Evolutionary conservation across 2,888 invertebrate species (phyloP).

Genomic region (Watsonalla cultraria): DNA sequence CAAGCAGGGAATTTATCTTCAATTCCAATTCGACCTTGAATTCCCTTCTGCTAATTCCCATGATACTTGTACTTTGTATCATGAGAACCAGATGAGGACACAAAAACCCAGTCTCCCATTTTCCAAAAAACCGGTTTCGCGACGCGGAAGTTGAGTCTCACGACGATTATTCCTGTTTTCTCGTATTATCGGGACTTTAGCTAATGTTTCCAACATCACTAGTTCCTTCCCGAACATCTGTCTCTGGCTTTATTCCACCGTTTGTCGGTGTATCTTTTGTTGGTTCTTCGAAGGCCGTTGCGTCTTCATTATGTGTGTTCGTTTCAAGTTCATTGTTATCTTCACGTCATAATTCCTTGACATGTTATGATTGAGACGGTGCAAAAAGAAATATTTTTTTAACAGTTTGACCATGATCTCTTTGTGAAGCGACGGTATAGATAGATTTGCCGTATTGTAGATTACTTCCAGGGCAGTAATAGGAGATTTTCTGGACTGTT

Average conservation of each 20-base stretch:
- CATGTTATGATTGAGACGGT: slow-evolving; percentile 22
- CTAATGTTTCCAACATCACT: slow-evolving; percentile 7
- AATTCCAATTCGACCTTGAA: slow-evolving; percentile 12
- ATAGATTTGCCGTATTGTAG: neutral
- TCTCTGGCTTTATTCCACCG: slow-evolving; percentile 32
- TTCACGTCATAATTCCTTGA: slow-evolving; percentile 19
- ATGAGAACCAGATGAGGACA: slow-evolving; percentile 20
- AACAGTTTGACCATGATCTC: slow-evolving; percentile 6
- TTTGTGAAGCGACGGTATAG: neutral
- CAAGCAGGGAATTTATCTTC: neutral
- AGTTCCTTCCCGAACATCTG: slow-evolving; percentile 39
- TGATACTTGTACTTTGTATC: slow-evolving; percentile 14
- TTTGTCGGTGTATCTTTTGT: slow-evolving; percentile 38
- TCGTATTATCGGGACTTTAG: slow-evolving; percentile 30
- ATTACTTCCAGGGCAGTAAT: neutral
- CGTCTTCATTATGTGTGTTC: slow-evolving; percentile 33
- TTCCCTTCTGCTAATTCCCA: slow-evolving; percentile 17
- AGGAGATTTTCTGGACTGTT: neutral
- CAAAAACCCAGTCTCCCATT: slow-evolving; percentile 11
- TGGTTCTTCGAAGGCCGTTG: slow-evolving; percentile 26
- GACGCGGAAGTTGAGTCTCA: slow-evolving; percentile 61
- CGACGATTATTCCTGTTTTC: slow-evolving; percentile 59
- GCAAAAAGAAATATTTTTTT: neutral
- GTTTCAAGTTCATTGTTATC: slow-evolving; percentile 9
- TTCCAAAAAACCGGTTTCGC: slow-evolving; percentile 50